phyloP scores from a whole-genome alignment of 30 jellyfish, hydroid and myxozoan species.

The Calvadosia cruxmelitensis region DNA sequence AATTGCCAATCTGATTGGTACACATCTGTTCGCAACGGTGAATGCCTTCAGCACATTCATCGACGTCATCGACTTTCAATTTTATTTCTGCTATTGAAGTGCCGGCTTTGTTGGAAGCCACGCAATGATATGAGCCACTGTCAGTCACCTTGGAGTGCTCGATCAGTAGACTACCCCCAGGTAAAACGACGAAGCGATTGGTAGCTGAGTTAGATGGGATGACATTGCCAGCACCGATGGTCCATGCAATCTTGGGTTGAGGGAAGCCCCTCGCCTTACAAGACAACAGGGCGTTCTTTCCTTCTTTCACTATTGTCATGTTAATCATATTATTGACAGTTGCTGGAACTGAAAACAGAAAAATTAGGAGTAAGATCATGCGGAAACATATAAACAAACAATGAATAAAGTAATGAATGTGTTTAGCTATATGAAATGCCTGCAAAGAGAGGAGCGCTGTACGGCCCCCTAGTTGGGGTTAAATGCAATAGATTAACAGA shows the following conservation, averaged over 20 bases:
- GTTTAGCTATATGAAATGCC: not conserved
- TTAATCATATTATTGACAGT: constrained; percentile 34
- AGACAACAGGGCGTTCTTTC: constrained; percentile 49
- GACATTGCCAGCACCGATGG: constrained; percentile 30
- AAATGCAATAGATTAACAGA: too few species aligned
- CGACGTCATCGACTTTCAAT: constrained; percentile 45
- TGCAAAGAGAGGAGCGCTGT: not conserved
- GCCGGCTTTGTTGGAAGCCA: constrained; percentile 81
- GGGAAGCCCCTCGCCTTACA: constrained; percentile 86
- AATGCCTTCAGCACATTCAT: not conserved
- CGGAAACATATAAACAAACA: too few species aligned
- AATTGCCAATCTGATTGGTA: not conserved
- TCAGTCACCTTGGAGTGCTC: constrained; percentile 59
- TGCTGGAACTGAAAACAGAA: constrained; percentile 60
- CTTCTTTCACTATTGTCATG: constrained; percentile 53
- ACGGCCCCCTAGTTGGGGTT: not conserved
- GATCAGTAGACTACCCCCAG: constrained; percentile 77
- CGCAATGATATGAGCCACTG: constrained; percentile 49
- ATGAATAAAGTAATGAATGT: not conserved
- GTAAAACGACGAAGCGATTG: constrained; percentile 47
- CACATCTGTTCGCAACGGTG: not conserved
- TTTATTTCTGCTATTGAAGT: constrained; percentile 57
- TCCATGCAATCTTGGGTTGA: constrained; percentile 69
- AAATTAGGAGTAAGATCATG: too few species aligned
- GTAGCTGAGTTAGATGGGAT: constrained; percentile 16